These are phyloP conservation scores for Lepidothrix coronata DNA, from an alignment of 2,113 vertebrate species.

Conservation along the genomic window DNA sequence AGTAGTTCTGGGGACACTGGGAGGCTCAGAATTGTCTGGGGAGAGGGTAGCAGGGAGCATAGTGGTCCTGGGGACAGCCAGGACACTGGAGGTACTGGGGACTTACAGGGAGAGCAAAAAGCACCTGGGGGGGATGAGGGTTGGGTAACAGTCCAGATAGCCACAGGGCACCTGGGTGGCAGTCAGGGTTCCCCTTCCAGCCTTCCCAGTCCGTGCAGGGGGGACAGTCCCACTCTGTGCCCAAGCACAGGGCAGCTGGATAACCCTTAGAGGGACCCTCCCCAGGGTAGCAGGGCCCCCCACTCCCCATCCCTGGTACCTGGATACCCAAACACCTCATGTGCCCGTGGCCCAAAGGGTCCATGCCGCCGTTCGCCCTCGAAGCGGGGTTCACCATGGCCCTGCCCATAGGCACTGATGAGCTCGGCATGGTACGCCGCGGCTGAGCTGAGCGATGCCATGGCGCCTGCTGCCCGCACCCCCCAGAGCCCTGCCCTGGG, in stretches of 20 bases:
- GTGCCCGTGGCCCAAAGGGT: constrained; percentile 28
- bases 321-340: constrained; percentile 68
- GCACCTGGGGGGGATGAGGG: not conserved
- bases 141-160: not conserved
- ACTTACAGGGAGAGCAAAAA: not conserved
- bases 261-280: not conserved
- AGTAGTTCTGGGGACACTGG: not conserved
- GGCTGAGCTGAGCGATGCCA: constrained; percentile 71
- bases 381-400: constrained; percentile 36
- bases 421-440: constrained; percentile 62
- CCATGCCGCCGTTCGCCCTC: constrained; percentile 23
- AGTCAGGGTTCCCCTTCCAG: not conserved
- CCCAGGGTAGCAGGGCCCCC: not conserved
- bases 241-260: not conserved
- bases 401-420: constrained; percentile 68
- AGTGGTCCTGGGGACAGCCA: not conserved
- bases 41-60: not conserved
- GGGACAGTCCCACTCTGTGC: fast-evolving
- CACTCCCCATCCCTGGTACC: not conserved
- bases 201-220: not conserved
- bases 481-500: not conserved
- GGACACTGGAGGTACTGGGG: not conserved
- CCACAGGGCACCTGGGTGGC: not conserved
- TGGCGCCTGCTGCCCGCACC: not conserved
- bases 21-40: not conserved